Base-by-base conservation (phyloP, 2,888 invertebrate genomes). In the Hipparchia semele region DNA sequence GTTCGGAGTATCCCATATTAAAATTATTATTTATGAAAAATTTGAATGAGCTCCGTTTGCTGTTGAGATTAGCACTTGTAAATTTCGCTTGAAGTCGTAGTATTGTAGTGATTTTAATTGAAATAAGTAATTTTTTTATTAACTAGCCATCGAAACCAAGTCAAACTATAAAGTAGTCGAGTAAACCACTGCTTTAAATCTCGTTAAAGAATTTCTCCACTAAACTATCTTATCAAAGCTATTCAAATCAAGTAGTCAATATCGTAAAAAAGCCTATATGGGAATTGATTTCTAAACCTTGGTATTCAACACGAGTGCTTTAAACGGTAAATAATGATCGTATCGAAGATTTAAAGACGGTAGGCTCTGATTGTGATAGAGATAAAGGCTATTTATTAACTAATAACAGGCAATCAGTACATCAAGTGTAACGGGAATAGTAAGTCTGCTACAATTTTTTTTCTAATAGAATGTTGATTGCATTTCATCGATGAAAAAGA, bases 341-440 rank as follows among this genome's bases (percentile, higher is more conserved):
- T 23, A 53, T 65, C 65, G 12, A 65, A 65, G 23, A 23, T 23
- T 23, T 23, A 23, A 23, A 23, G 65, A 65, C 65, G 53, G 65
- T 51, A 53, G 51, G 67, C 60, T n/a, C 39, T 67, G 62, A 68
- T 68, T 46, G 58, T 72, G 58, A 51, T 51, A 51, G 8, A 51
- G 72, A 72, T 72, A 72, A 72, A 72, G 10, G 33, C 53, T 53
- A 53, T 65, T 65, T 53, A 53, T 33, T 51, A 65, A 53, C 51
- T 65, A 65, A 65, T 65, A 51, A 53, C 53, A 53, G 65, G 65
- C 65, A 65, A 33, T 65, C 33, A 53, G 53, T 33, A 23, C 33
- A 53, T 10, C 33, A 65, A 10, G 12, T 12, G 10, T 65, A 65
- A 65, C 65, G 65, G 65, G 51, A 65, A 12, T 7, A 33, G 51